These are phyloP conservation scores for Columbina picui DNA, from an alignment of 2,113 vertebrate species.

Conservation along the genomic window DNA sequence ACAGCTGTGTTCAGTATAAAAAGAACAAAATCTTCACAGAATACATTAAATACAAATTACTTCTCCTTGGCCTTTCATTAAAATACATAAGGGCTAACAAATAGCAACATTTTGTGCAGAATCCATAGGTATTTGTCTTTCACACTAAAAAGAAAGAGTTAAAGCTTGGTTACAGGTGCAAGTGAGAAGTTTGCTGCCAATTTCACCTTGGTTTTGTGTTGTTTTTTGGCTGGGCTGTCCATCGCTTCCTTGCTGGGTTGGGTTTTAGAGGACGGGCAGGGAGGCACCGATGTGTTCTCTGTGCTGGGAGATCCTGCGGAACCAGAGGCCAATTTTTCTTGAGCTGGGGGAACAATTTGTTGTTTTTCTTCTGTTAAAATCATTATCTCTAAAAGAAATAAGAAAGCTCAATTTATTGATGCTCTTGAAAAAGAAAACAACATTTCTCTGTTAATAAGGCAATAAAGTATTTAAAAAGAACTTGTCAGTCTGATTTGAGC, in stretches of 20 bases:
- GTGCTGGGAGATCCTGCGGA: background rate
- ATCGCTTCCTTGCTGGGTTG: slow-evolving; percentile 60
- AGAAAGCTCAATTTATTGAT: background rate
- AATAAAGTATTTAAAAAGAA: background rate
- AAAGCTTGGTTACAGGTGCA: slow-evolving; percentile 84
- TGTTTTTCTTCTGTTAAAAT: slow-evolving; percentile 70
- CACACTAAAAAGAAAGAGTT: slow-evolving; percentile 58
- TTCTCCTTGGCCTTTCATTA: slow-evolving; percentile 34
- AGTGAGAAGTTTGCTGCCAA: slow-evolving; percentile 96
- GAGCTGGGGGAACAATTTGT: slow-evolving; percentile 17
- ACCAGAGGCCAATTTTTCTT: background rate
- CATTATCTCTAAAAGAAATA: slow-evolving; percentile 69
- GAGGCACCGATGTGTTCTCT: slow-evolving; percentile 22
- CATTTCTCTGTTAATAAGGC: background rate
- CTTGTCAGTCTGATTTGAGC: background rate
- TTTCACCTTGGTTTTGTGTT: slow-evolving; percentile 87
- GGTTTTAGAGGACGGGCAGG: slow-evolving; percentile 46
- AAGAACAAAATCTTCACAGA: slow-evolving; percentile 45
- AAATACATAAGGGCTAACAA: slow-evolving; percentile 60
- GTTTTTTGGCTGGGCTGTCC: slow-evolving; percentile 89
- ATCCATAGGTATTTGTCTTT: slow-evolving; percentile 54
- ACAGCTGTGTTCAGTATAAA: slow-evolving; percentile 62
- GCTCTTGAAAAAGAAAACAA: background rate
- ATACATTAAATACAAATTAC: slow-evolving; percentile 52
- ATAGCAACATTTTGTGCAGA: slow-evolving; percentile 70